Conservation (phyloP, 2,797 vertebrate genomes). For the Microhierax caerulescens region DNA sequence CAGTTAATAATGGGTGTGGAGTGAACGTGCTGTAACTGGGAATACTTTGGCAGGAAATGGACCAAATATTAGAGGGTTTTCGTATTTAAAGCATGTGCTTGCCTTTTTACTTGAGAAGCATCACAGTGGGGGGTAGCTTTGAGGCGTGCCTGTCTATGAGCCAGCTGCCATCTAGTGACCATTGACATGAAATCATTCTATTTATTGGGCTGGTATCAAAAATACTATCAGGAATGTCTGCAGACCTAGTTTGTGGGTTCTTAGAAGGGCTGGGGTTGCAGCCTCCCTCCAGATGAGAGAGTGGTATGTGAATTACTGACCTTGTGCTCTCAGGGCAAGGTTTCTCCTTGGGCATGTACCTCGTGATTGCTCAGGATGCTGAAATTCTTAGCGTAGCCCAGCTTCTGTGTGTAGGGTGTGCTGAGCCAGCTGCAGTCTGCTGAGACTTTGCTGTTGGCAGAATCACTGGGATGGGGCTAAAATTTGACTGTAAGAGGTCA, state of each 20-base stretch:
- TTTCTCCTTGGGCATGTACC: background rate
- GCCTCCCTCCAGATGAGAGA: fast-evolving
- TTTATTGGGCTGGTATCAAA: background rate
- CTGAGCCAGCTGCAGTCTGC: background rate
- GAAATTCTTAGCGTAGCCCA: background rate
- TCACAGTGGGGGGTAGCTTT: background rate
- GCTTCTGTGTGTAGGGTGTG: background rate
- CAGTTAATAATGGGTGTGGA: background rate
- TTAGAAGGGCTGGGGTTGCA: background rate
- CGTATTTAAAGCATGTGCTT: fast-evolving
- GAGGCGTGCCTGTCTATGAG: background rate
- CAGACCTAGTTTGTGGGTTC: background rate
- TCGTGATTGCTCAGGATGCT: background rate
- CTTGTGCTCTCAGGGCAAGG: background rate
- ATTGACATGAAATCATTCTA: background rate
- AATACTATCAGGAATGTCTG: fast-evolving
- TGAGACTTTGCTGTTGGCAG: background rate
- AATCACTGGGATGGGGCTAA: background rate
- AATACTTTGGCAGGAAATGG: background rate
- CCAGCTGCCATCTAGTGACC: conserved; percentile 60
- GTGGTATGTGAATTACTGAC: fast-evolving
- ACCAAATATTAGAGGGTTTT: background rate
- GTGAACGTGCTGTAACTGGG: background rate
- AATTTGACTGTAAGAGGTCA: background rate
- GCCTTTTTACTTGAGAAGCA: background rate